Percentiles rank a stretch among this genome's conserved stretches.
Evolutionary conservation across 1,140 invertebrate genomes (phyloP).

Genomic region (Saccostrea glomerata): DNA sequence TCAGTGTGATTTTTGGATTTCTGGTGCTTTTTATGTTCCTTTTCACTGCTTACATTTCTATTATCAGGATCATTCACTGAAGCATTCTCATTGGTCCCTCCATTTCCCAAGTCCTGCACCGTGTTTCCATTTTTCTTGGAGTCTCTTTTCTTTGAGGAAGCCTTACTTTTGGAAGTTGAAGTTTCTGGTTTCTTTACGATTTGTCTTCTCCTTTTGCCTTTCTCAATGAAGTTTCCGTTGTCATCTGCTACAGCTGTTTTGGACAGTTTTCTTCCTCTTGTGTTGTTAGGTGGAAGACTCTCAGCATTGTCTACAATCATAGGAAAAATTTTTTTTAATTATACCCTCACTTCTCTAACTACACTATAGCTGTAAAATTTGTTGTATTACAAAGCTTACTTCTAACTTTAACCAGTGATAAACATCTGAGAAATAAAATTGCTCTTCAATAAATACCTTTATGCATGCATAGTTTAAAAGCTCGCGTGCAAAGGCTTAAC

Average conservation of each 20-base stretch:
- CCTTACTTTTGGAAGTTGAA: conserved; percentile 17
- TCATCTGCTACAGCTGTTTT: conserved; percentile 37
- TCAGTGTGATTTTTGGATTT: conserved; percentile 1
- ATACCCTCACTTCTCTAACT: not conserved
- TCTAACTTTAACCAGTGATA: no score
- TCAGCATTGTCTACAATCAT: not conserved
- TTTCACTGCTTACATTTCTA: not conserved
- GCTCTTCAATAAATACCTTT: not conserved
- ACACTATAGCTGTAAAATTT: no score
- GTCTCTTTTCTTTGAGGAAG: conserved; percentile 15
- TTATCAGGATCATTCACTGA: not conserved
- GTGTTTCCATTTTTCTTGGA: conserved; percentile 13
- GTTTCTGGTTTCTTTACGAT: conserved; percentile 9
- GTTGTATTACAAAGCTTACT: no score
- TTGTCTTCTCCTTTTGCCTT: not conserved
- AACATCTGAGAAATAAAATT: not conserved
- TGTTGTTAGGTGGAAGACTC: not conserved
- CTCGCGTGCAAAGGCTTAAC: not conserved
- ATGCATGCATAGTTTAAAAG: conserved; percentile 24
- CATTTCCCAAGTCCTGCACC: conserved; percentile 1
- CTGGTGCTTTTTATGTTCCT: not conserved
- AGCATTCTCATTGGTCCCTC: not conserved
- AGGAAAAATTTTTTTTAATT: not conserved
- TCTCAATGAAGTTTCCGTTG: conserved; percentile 43
- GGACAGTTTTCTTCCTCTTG: not conserved